Evolutionary conservation across 2,888 invertebrate genomes (phyloP), one percentile per base, ranked within the genome.

Genomic region (Orthosia gothica): DNA sequence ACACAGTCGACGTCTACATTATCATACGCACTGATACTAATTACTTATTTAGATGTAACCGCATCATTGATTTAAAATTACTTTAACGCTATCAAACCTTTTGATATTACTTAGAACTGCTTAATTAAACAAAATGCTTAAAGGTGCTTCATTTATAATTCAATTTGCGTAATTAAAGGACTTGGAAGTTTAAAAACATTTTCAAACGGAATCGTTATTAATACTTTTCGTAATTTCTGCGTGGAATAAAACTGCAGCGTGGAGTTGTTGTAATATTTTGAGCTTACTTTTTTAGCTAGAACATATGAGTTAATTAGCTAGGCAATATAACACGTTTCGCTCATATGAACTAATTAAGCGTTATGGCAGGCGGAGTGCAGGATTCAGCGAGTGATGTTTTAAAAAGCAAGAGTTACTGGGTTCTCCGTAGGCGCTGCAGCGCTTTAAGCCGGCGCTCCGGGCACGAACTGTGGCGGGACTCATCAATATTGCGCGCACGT

Each of bases 401-500:
- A 74, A 79, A 73, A 83, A 82, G 67, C 65, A 78, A 79, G 80
- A 70, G 71, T 77, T 82, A 76, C 74, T 69, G 67, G 70, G 55
- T 79, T 64, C 52, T 79, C 59, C 64, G 74, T 70, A 81, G 76
- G 65, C 75, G 59, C 70, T 80, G 81, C 78, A 79, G 63, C 75
- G 59, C 70, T 80, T 81, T 79, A 79, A 80, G 80, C 84, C 82
- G 84, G 76, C 85, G 83, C 86, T 82, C 87, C 80, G 78, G 81
- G 84, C 88, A 88, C 82, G 84, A 89, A 87, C 88, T 82, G 85
- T 87, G 86, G 87, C 85, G 87, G 86, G 82, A 75, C 92, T 94
- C 94, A 96, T 96, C 95, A 95, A 94, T 94, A 96, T 95, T 94
- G 92, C 92, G 92, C 87, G 88, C 95, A 94, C 96, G 96, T 94